A percentile compares a stretch with the other conserved stretches of the same genome.
Conservation (phyloP, 2,113 vertebrate genomes). For the Tor tambroides region DNA sequence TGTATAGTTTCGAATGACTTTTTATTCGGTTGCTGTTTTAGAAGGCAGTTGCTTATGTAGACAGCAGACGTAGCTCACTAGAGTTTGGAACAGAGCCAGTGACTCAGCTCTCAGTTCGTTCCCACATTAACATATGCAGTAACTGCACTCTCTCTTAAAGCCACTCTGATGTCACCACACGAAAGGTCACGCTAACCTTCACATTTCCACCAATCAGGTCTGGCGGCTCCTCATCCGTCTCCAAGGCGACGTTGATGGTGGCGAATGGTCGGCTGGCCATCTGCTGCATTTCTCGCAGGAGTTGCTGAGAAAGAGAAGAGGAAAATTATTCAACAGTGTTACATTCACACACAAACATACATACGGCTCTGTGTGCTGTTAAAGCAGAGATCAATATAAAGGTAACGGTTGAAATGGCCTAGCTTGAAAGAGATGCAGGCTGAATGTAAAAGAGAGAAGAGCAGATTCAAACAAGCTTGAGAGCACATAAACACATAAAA, state of each 20-base stretch:
- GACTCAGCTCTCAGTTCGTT: conserved; percentile 26
- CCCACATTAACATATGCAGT: conserved; percentile 41
- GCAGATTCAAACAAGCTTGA: conserved; percentile 8
- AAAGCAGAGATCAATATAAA: conserved; percentile 6
- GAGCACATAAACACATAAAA: background rate
- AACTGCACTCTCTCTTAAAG: conserved; percentile 35
- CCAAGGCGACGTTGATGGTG: conserved; percentile 97
- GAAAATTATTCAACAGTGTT: conserved; percentile 48
- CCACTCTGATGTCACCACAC: conserved; percentile 11
- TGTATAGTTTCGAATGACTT: background rate
- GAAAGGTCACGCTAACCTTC: conserved; percentile 84
- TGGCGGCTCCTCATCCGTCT: conserved; percentile 96
- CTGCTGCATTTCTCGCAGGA: conserved; percentile 99
- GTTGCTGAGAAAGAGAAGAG: conserved; percentile 84
- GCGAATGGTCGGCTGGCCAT: conserved; percentile 99
- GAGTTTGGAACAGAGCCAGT: background rate
- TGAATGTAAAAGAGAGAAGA: conserved; percentile 17
- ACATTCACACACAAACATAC: conserved; percentile 27
- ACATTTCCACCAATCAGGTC: conserved; percentile 98
- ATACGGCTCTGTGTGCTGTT: background rate
- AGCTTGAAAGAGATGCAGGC: conserved; percentile 24
- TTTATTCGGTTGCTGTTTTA: background rate
- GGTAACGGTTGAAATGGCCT: background rate
- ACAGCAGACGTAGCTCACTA: background rate
- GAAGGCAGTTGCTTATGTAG: background rate